Evolutionary conservation across 2,888 invertebrate species (phyloP).

Genomic region (Quadriops clusia): DNA sequence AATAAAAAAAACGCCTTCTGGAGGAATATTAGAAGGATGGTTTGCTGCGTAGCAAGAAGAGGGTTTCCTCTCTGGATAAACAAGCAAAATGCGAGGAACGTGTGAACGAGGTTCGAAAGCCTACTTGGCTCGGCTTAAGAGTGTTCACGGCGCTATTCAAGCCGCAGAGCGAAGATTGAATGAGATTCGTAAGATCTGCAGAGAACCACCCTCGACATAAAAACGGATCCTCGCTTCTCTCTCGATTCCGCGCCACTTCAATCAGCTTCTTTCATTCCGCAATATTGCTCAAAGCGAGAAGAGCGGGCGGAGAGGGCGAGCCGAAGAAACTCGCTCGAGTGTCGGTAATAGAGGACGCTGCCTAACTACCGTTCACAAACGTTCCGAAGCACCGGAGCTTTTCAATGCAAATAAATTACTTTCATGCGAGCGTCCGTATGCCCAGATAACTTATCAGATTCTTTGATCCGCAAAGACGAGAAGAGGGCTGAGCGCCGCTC

Average conservation of each 20-base stretch:
- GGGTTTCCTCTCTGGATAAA: too few relatives aligned
- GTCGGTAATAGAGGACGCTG: slow-evolving; percentile 11
- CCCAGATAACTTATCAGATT: slow-evolving; percentile 22
- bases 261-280: slow-evolving; percentile 10
- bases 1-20: too few relatives aligned
- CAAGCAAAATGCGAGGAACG: slow-evolving; percentile 10
- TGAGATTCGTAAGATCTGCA: slow-evolving; percentile 16
- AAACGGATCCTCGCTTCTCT: slow-evolving; percentile 10
- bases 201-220: slow-evolving; percentile 10
- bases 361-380: slow-evolving; percentile 19
- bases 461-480: slow-evolving; percentile 20
- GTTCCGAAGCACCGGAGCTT: slow-evolving; percentile 18
- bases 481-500: slow-evolving; percentile 2
- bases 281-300: slow-evolving; percentile 8
- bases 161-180: slow-evolving; percentile 19
- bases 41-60: too few relatives aligned
- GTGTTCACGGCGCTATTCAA: slow-evolving; percentile 19
- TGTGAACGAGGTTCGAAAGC: slow-evolving; percentile 17
- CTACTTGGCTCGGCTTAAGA: slow-evolving; percentile 19
- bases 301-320: slow-evolving; percentile 6
- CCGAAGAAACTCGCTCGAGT: slow-evolving; percentile 11
- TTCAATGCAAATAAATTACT: slow-evolving; percentile 26
- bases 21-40: too few relatives aligned
- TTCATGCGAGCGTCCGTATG: slow-evolving; percentile 21
- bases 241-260: slow-evolving; percentile 13